phyloP scores from a whole-genome alignment of 2,888 invertebrate species.

The Dascillus cervinus region DNA sequence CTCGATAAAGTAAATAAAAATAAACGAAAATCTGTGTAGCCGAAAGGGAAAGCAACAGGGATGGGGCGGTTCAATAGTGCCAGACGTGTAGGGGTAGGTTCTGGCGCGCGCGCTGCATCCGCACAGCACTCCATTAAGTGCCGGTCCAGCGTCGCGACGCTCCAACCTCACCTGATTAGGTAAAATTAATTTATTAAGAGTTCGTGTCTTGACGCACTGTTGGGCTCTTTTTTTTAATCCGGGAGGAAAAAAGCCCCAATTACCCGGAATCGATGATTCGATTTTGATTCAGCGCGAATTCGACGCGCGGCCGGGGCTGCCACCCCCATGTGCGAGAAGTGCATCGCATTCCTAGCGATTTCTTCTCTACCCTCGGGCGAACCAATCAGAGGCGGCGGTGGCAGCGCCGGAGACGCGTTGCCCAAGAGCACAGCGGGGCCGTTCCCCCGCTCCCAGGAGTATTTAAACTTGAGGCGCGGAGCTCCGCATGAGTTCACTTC shows the following conservation, averaged over 20 bases:
- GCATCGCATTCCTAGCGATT: constrained; percentile 33
- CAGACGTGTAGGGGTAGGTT: constrained; percentile 31
- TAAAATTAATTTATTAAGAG: no score
- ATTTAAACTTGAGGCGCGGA: constrained; percentile 54
- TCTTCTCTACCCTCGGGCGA: constrained; percentile 40
- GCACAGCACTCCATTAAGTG: constrained; percentile 21
- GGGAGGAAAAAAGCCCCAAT: no score
- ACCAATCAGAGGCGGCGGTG: constrained; percentile 44
- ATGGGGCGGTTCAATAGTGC: constrained; percentile 23
- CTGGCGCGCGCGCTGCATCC: constrained; percentile 26
- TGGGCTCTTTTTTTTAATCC: no score
- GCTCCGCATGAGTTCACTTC: constrained; percentile 54
- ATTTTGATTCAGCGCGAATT: not conserved
- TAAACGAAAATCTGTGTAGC: constrained; percentile 8
- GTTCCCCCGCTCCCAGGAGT: constrained; percentile 52
- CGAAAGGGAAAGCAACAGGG: constrained; percentile 17
- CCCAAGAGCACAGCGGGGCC: constrained; percentile 52
- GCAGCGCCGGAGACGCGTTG: constrained; percentile 52
- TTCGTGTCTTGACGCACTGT: no score
- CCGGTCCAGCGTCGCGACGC: constrained; percentile 29
- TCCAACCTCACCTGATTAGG: no score
- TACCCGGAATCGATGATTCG: no score
- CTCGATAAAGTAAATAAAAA: not conserved
- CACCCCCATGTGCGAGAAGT: constrained; percentile 20
- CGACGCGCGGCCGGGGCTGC: constrained; percentile 38